These are phyloP conservation scores for Tipula lateralis DNA, from an alignment of 2,888 invertebrate genomes.

Conservation along the genomic window DNA sequence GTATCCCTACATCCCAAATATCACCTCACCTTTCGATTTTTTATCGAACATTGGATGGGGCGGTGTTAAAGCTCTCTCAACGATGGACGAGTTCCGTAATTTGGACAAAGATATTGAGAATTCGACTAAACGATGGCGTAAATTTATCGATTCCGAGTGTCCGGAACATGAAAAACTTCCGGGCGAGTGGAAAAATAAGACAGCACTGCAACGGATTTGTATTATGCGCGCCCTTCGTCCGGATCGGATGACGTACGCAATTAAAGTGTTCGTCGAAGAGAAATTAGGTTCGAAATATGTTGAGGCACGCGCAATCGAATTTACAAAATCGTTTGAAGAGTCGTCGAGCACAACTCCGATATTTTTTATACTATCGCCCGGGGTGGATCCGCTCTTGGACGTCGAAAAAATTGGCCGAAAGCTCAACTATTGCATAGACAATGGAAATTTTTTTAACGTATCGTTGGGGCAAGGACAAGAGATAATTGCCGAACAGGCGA, in stretches of 20 bases:
- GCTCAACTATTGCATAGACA: constrained; percentile 72
- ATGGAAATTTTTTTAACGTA: constrained; percentile 84
- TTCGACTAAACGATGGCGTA: constrained; percentile 87
- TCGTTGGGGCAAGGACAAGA: constrained; percentile 95
- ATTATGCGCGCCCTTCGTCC: constrained; percentile 88
- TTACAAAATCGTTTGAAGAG: constrained; percentile 81
- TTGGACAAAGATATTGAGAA: constrained; percentile 89
- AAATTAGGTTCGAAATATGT: constrained; percentile 78
- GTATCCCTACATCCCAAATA: constrained; percentile 71
- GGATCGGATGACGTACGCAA: constrained; percentile 91
- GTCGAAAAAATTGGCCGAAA: constrained; percentile 80
- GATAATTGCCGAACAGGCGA: constrained; percentile 80
- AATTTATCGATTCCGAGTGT: constrained; percentile 84
- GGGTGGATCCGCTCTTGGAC: constrained; percentile 84
- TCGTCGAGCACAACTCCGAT: constrained; percentile 78
- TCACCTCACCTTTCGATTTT: constrained; percentile 76
- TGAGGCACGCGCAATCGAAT: constrained; percentile 71
- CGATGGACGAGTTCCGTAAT: constrained; percentile 73
- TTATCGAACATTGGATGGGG: constrained; percentile 75
- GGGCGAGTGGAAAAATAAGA: constrained; percentile 93
- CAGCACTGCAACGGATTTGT: constrained; percentile 77
- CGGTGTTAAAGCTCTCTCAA: constrained; percentile 72
- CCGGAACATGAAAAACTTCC: constrained; percentile 93
- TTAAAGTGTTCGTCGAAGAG: constrained; percentile 73
- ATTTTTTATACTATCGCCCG: constrained; percentile 91